Evolutionary conservation across 1,140 invertebrate species (phyloP).

Genomic region (Protaetia brevitarsis): DNA sequence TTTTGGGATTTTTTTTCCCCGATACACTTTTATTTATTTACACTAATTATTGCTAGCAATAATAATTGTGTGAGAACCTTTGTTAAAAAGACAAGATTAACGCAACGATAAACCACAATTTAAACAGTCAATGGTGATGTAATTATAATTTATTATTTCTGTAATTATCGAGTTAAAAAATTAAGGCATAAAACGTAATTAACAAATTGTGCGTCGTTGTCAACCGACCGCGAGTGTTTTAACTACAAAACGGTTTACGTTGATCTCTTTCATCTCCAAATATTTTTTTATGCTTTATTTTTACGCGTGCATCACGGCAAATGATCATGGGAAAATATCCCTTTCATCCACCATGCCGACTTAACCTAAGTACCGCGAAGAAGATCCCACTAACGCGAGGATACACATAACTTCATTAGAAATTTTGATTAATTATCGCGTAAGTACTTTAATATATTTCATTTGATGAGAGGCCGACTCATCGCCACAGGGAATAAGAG

Average conservation of each 20-base stretch:
- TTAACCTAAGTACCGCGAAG: conserved; percentile 9
- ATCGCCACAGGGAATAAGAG: conserved; percentile 4
- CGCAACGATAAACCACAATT: too few relatives aligned
- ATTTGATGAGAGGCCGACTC: conserved; percentile 15
- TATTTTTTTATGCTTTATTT: background rate
- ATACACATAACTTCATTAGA: conserved; percentile 5
- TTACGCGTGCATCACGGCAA: background rate
- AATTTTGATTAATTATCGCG: conserved; percentile 11
- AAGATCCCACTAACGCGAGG: background rate
- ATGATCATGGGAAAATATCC: conserved; percentile 10
- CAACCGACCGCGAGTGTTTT: background rate
- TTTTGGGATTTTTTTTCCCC: too few relatives aligned
- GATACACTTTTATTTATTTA: too few relatives aligned
- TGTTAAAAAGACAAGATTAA: too few relatives aligned
- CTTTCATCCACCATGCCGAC: background rate
- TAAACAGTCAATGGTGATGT: too few relatives aligned
- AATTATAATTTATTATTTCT: background rate
- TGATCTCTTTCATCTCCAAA: background rate
- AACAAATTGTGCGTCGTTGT: background rate
- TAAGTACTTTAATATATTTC: conserved; percentile 19
- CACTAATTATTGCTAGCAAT: too few relatives aligned
- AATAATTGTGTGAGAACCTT: too few relatives aligned
- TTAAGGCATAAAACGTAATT: background rate
- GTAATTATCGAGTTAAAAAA: background rate
- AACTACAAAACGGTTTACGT: background rate